These are phyloP conservation scores for Caenorhabditis inopinata DNA, from an alignment of 1,140 invertebrate species.

Conservation along the genomic window DNA sequence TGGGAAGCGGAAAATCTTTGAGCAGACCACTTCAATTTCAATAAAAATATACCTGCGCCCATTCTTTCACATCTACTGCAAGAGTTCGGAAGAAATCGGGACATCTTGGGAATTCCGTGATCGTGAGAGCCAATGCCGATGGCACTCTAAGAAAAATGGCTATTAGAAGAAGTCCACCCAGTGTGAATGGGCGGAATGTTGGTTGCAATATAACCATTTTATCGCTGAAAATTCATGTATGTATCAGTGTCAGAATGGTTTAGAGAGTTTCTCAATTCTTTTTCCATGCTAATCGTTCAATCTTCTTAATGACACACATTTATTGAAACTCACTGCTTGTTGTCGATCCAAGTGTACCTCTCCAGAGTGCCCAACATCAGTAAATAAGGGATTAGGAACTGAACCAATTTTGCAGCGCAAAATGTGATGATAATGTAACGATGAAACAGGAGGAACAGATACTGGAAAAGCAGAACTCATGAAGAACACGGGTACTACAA, in stretches of 20 bases:
- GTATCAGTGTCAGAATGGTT: not conserved
- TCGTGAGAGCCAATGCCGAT: slow-evolving; percentile 2
- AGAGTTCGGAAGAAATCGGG: slow-evolving; percentile 38
- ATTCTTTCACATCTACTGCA: slow-evolving; percentile 24
- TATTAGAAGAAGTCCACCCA: not conserved
- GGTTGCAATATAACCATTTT: slow-evolving; percentile 4
- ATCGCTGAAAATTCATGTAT: not conserved
- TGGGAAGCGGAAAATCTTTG: too few relatives aligned
- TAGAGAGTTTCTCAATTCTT: not conserved
- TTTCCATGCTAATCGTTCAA: not conserved
- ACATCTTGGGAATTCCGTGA: slow-evolving; percentile 25
- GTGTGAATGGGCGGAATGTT: not conserved
- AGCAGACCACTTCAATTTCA: too few relatives aligned
- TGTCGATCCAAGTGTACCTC: not conserved
- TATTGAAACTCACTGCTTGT: not conserved
- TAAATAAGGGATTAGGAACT: not conserved
- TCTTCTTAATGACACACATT: not conserved
- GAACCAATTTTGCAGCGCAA: not conserved
- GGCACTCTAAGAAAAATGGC: slow-evolving; percentile 2
- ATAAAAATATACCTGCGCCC: slow-evolving; percentile 42
- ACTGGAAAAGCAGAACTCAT: too few relatives aligned
- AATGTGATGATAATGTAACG: not conserved
- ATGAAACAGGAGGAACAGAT: not conserved
- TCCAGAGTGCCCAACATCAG: not conserved
- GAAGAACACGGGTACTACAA: too few relatives aligned